phyloP scores from a whole-genome alignment of 2,113 vertebrate genomes.

The Mesitornis unicolor region DNA sequence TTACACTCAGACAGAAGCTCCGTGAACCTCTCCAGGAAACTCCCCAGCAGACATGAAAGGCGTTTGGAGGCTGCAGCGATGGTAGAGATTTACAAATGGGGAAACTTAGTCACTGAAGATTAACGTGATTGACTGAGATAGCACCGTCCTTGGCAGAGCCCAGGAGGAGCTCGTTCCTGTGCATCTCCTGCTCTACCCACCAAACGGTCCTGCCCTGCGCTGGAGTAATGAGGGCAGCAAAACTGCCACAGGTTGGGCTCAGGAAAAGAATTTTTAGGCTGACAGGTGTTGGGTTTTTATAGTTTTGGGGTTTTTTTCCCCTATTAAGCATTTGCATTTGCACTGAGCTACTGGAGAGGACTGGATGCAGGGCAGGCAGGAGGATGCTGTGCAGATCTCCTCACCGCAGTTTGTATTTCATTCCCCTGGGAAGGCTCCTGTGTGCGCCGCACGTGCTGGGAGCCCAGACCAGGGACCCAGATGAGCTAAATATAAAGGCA shows the following conservation, averaged over 20 bases:
- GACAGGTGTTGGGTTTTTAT: not conserved
- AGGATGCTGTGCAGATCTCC: not conserved
- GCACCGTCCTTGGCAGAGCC: not conserved
- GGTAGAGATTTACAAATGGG: not conserved
- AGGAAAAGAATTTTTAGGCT: not conserved
- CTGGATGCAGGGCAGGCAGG: not conserved
- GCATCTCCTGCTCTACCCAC: not conserved
- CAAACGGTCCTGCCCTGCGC: not conserved
- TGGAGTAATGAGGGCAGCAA: not conserved
- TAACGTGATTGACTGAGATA: not conserved
- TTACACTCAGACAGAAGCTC: not conserved
- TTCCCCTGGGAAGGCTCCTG: not conserved
- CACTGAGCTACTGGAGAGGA: not conserved
- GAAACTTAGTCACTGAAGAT: conserved; percentile 10
- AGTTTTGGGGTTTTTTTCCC: not conserved
- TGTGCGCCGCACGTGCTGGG: fast-evolving
- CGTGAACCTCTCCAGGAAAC: conserved; percentile 16
- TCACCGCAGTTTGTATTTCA: not conserved
- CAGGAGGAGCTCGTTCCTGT: not conserved
- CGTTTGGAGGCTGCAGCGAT: not conserved
- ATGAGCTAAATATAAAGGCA: conserved; percentile 49
- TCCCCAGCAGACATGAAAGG: conserved; percentile 10
- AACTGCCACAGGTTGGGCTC: not conserved
- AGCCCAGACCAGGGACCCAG: not conserved
- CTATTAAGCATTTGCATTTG: not conserved